Evolutionary conservation across 2,113 vertebrate species (phyloP), one percentile per base, ranked within the genome.

Genomic region (Saccopteryx leptura): DNA sequence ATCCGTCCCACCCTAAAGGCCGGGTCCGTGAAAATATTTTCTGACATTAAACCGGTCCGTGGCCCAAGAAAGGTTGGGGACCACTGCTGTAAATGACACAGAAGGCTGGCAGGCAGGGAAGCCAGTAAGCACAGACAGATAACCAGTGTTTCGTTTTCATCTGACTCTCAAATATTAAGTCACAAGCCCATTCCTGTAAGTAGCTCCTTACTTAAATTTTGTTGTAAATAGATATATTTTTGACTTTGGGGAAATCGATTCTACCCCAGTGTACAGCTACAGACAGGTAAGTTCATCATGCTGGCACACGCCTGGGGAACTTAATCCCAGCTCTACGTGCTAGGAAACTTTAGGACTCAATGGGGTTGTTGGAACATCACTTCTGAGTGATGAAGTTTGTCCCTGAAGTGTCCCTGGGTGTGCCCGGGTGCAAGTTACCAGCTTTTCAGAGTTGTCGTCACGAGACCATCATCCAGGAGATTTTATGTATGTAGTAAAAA

Each of bases 171-270:
- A 92, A 68, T 31, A 68, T 10, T 82, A 50, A 50, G 13, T 54
- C 72, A 58, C 68, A 88, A n/a, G 5, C 28, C 18, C 6, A 72
- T 24, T 69, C 46, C 39, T 81, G 11, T 66, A 88, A 91, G 80
- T 13, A 83, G 12, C 60, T 88, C 17, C 56, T 15, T 81, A 19
- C 6, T 71, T 82, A 69, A 23, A 60, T 66, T 63, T 58, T 86
- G 15, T 74, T 78, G 82, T 88, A 46, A 96, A 69, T 63, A 80
- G 75, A 87, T 50, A 54, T 23, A 86, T 58, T 68, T 26, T 72
- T 60, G 17, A 76, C 39, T 91, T 33, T 5, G 2, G 28, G 63
- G 18, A 93, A 46, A 76, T 4, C 75, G 75, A 46, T 33, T 85
- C 2, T 17, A 82, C 21, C 5, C 61, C 94, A 58, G 39, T 71